Evolutionary conservation across 2,113 vertebrate species (phyloP).

Genomic region (Clarias gariepinus): DNA sequence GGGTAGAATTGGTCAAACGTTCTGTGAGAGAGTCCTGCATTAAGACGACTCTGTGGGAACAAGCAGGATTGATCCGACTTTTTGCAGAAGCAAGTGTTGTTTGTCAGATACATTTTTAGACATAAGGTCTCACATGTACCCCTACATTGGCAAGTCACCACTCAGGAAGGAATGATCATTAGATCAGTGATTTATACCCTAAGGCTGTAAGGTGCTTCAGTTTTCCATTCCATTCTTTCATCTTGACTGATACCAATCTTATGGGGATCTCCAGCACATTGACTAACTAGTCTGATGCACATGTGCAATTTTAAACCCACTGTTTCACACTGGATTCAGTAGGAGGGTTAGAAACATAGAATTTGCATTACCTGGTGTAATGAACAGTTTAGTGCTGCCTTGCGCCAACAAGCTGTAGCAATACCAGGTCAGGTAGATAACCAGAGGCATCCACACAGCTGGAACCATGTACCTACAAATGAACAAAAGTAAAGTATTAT

Average conservation of each 20-base stretch:
- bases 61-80: background rate
- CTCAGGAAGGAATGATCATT: background rate
- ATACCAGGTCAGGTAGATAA: slow-evolving; percentile 85
- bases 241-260: background rate
- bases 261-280: background rate
- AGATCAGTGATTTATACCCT: background rate
- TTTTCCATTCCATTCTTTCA: background rate
- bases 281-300: background rate
- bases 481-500: background rate
- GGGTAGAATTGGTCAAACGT: background rate
- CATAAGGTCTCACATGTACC: background rate
- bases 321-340: background rate
- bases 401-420: slow-evolving; percentile 80
- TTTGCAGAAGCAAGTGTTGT: background rate
- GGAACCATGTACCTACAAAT: slow-evolving; percentile 86
- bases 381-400: slow-evolving; percentile 74
- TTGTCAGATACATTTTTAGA: no score
- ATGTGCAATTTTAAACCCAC: background rate
- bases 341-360: background rate
- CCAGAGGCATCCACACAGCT: slow-evolving; percentile 85
- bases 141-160: background rate
- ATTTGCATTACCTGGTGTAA: slow-evolving; percentile 66
- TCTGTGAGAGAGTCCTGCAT: background rate
- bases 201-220: background rate
- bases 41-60: background rate